phyloP scores from a whole-genome alignment of 2,113 vertebrate genomes.

The Arothron firmamentum region DNA sequence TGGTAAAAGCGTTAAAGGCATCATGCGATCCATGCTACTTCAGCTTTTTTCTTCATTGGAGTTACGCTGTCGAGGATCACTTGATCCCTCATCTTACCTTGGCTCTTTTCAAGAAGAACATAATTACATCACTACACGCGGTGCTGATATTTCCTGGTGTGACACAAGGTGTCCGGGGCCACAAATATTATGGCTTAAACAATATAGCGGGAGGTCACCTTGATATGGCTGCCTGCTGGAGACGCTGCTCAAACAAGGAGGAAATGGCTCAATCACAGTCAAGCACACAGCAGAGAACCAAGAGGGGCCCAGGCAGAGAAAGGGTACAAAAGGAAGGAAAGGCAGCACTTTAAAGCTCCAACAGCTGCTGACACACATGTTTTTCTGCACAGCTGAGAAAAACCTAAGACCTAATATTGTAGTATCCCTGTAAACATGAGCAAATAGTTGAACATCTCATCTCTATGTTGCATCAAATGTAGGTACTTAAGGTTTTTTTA shows the following conservation, averaged over 20 bases:
- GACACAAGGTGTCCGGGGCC: slow-evolving; percentile 43
- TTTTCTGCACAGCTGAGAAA: background rate
- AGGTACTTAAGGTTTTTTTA: too few species aligned
- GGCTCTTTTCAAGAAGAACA: slow-evolving; percentile 27
- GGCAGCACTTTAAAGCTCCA: background rate
- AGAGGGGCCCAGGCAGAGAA: slow-evolving; percentile 5
- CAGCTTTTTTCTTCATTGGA: background rate
- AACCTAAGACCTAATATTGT: too few species aligned
- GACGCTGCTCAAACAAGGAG: slow-evolving; percentile 46
- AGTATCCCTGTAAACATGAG: too few species aligned
- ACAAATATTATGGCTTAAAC: slow-evolving; percentile 55
- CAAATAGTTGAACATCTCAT: too few species aligned
- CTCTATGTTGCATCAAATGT: too few species aligned
- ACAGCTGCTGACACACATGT: slow-evolving; percentile 4
- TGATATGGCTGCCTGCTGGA: slow-evolving; percentile 63
- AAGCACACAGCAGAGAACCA: slow-evolving; percentile 20
- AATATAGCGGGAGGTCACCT: slow-evolving; percentile 70
- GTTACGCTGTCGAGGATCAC: background rate
- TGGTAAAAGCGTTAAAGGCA: background rate
- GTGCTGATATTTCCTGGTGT: slow-evolving; percentile 49
- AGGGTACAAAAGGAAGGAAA: background rate
- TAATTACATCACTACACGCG: slow-evolving; percentile 48
- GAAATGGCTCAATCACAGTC: slow-evolving; percentile 72
- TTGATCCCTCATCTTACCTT: slow-evolving; percentile 10
- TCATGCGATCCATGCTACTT: background rate